A percentile compares a stretch with the other conserved stretches of the same genome.
Conservation (phyloP, 2,888 invertebrate species). For the Emesis furor region DNA sequence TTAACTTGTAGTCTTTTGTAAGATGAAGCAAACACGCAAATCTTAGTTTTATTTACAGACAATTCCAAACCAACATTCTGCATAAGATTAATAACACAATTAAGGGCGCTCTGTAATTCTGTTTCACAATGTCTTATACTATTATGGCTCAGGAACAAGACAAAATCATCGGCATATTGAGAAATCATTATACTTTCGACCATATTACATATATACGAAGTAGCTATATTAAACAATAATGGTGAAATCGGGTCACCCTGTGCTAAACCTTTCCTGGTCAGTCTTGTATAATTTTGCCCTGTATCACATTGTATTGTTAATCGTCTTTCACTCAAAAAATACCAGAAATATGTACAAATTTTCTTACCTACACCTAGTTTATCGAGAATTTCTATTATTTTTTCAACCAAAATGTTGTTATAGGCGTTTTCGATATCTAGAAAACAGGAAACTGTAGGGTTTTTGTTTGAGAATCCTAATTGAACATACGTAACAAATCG, state of each 20-base stretch:
- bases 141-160: slow-evolving; percentile 17
- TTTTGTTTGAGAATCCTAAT: slow-evolving; percentile 59
- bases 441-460: slow-evolving; percentile 67
- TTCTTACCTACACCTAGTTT: slow-evolving; percentile 55
- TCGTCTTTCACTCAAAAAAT: slow-evolving; percentile 56
- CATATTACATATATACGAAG: slow-evolving; percentile 23
- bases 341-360: slow-evolving; percentile 70
- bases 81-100: slow-evolving; percentile 31
- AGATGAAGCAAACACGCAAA: slow-evolving; percentile 58
- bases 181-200: slow-evolving; percentile 30
- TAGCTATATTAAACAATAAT: slow-evolving; percentile 75
- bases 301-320: slow-evolving; percentile 52
- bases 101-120: slow-evolving; percentile 41
- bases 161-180: slow-evolving; percentile 37
- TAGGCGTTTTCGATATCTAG: too few relatives aligned
- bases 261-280: slow-evolving; percentile 66
- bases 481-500: slow-evolving; percentile 49
- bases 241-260: slow-evolving; percentile 77
- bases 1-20: neutral
- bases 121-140: neutral
- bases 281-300: slow-evolving; percentile 27
- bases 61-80: slow-evolving; percentile 48
- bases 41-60: slow-evolving; percentile 53
- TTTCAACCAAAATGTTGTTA: slow-evolving; percentile 49
- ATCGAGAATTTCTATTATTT: slow-evolving; percentile 59